Base-by-base conservation (phyloP, 2,888 invertebrate species). In the Erebia aethiops region DNA sequence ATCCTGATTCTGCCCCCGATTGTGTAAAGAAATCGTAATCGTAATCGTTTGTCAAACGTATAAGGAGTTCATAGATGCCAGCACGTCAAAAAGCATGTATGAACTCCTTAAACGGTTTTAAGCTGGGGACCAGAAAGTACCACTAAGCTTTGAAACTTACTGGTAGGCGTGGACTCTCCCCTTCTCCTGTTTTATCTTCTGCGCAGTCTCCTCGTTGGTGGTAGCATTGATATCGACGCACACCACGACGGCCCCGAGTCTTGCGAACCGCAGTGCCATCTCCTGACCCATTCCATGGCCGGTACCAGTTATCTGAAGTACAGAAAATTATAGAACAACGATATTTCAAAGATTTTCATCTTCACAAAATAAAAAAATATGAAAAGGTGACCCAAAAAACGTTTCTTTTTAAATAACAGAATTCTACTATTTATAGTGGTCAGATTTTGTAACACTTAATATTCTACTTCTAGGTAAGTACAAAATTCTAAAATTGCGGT, bases 221-320 rank as follows among this genome's bases (percentile, higher is more conserved):
- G 94, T 90, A 66, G 95, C 89, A 82, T 97, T 95, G 74, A 97
- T 94, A 81, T 97, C 97, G 86, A 96, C 96, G 75, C 96, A 96
- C 8, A 97, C 94, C 1, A 98, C 94, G 0, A 94, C 95, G 26
- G 96, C 95, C 0, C 97, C 97, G 52, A 96, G 92, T 41, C 94
- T 93, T 1, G 95, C 95, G 81, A 97, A 96, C 77, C 96, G 95
- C 61, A 96, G 81, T 0, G 97, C 96, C 80, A 98, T 86, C 86
- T 97, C 96, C 72, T 95, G 94, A 8, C 98, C 98, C 80, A 98
- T 97, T n/a, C 98, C 98, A 88, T 97, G 97, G 0, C 97, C 97
- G 0, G 97, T 94, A 9, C 98, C 98, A 1, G 97, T 98, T 70
- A 98, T 95, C 97, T 97, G 80, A 56, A 71, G 1, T 16, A 4